Base-by-base conservation (phyloP, 2,113 vertebrate genomes). In the Erythrolamprus reginae region DNA sequence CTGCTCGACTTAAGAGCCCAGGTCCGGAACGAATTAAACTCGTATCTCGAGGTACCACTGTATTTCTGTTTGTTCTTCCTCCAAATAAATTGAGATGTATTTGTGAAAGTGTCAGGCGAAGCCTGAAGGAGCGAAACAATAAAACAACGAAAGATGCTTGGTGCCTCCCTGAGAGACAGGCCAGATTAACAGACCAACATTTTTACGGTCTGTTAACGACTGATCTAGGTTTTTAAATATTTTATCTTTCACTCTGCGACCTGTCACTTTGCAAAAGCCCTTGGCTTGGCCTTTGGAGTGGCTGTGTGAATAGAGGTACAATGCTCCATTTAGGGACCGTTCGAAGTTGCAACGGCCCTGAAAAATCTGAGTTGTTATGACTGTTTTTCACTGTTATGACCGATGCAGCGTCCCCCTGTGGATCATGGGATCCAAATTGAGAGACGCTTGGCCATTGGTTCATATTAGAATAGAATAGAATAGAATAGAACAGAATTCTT, bases 141-240 rank as follows among this genome's bases (percentile, higher is more conserved):
- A 95, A 97, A 97, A 96, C 94, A 96, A 92, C 95, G 93, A 96
- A 91, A 96, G 97, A 95, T 96, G 96, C 95, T 97, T 92, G 24
- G 89, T 45, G 95, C 93, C 95, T 50, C 92, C 91, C 4, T 97
- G 97, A 97, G 95, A 96, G 97, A 95, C 97, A 96, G 96, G 83
- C 65, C 70, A 95, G 97, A 97, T 97, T 96, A 97, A 97, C 97
- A 96, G 91, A 95, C 94, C 92, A 70, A 96, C 94, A 45, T 96
- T 96, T 97, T 97, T 97, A 97, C 95, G 97, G 97, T 97, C 97
- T 97, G 96, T 97, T 97, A 97, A 97, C 96, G 96, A 95, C 95
- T 96, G 97, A 97, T 97, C 97, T 91, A 96, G 95, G 95, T 96
- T 97, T 58, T 97, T 96, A 97, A 97, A 98, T 97, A 96, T 97